These are phyloP conservation scores for Amphimedon queenslandica DNA, from an alignment of 37 sponge, comb jelly and placozoan species.

Conservation along the genomic window DNA sequence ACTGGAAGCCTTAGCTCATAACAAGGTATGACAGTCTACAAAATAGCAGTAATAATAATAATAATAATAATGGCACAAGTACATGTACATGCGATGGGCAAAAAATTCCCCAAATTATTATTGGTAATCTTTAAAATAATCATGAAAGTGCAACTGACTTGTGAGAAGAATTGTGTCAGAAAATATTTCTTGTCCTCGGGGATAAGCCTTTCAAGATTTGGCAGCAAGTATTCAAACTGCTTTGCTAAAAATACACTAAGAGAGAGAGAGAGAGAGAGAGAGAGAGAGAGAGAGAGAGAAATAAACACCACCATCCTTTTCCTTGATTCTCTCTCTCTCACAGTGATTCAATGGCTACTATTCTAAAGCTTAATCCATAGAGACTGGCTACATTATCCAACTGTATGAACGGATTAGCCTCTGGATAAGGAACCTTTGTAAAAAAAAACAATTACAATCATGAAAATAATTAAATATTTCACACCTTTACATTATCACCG, in stretches of 20 bases:
- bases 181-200: constrained; percentile 79
- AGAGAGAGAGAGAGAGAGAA: constrained; percentile 8
- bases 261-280: constrained; percentile 16
- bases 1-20: constrained; percentile 73
- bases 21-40: constrained; percentile 73
- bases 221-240: constrained; percentile 75
- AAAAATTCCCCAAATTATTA: neutral
- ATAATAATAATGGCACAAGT: too few species aligned
- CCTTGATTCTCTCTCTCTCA: constrained; percentile 30
- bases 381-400: constrained; percentile 37
- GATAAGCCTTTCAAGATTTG: constrained; percentile 59
- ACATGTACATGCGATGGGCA: neutral
- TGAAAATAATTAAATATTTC: constrained; percentile 6
- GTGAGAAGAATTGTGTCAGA: constrained; percentile 80
- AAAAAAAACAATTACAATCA: neutral
- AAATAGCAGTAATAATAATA: neutral
- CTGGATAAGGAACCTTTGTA: constrained; percentile 61
- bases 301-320: neutral
- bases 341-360: constrained; percentile 90
- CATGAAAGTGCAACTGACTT: constrained; percentile 60
- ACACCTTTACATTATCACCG: neutral
- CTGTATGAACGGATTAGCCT: constrained; percentile 20
- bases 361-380: constrained; percentile 66
- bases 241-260: constrained; percentile 83
- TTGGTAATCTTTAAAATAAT: neutral